Percentiles rank a stretch among this genome's conserved stretches.
Conservation (phyloP, 2,888 invertebrate genomes). For the Plusia festucae region DNA sequence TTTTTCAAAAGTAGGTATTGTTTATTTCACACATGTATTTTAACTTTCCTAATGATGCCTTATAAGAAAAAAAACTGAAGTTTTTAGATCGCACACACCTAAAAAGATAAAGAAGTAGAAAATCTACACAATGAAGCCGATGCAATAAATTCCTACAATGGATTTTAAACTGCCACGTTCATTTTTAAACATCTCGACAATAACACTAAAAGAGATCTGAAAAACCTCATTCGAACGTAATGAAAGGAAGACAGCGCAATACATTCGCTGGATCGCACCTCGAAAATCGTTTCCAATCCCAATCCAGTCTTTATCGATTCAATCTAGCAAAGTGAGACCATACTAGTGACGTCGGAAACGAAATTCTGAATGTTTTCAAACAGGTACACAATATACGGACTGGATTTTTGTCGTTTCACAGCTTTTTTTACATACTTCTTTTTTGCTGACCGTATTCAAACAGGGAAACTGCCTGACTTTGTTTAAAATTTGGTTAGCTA, state of each 20-base stretch:
- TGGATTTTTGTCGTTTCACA: conserved; percentile 41
- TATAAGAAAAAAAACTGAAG: conserved; percentile 29
- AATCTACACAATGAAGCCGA: conserved; percentile 22
- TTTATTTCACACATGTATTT: too few species aligned
- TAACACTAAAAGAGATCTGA: conserved; percentile 38
- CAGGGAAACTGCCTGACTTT: conserved; percentile 39
- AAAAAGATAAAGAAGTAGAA: conserved; percentile 29
- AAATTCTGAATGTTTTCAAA: conserved; percentile 47
- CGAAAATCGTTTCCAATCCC: conserved; percentile 57
- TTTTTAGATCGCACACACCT: conserved; percentile 32
- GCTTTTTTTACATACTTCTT: conserved; percentile 25
- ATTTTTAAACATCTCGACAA: conserved; percentile 40
- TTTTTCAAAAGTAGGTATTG: too few species aligned
- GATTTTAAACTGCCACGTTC: conserved; percentile 41
- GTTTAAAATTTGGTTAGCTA: conserved; percentile 38
- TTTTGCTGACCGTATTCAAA: conserved; percentile 46
- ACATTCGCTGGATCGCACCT: conserved; percentile 41
- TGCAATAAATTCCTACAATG: conserved; percentile 36
- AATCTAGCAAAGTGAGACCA: conserved; percentile 64
- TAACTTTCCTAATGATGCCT: too few species aligned
- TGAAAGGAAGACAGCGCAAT: conserved; percentile 42
- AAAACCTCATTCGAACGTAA: conserved; percentile 53
- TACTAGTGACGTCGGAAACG: conserved; percentile 35
- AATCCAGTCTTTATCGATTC: conserved; percentile 62
- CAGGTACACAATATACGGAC: conserved; percentile 43